phyloP scores from a whole-genome alignment of 2,888 invertebrate genomes.

The Tenthredo scrophulariae region DNA sequence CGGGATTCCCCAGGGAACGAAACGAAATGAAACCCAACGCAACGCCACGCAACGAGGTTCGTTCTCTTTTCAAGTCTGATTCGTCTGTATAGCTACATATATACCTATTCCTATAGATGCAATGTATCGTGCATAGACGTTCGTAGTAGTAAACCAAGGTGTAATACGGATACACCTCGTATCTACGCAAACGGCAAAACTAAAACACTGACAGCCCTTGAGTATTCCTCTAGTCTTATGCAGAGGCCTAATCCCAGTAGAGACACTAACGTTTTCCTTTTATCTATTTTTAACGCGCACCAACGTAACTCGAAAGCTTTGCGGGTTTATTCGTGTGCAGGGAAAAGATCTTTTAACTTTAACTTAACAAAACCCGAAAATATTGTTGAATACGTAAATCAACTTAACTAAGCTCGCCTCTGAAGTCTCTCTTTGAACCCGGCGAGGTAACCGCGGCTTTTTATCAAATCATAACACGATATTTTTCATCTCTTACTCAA shows the following conservation, averaged over 20 bases:
- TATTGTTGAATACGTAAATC: constrained; percentile 56
- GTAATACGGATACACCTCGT: neutral
- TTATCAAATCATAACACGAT: constrained; percentile 54
- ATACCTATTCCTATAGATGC: no score
- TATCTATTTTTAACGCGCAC: constrained; percentile 54
- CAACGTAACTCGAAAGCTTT: constrained; percentile 27
- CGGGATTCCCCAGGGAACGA: neutral
- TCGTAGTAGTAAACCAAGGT: neutral
- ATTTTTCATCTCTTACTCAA: neutral
- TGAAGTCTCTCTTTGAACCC: constrained; percentile 51
- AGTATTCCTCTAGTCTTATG: constrained; percentile 47
- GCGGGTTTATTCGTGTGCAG: constrained; percentile 7
- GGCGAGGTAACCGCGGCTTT: constrained; percentile 29
- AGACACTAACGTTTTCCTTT: constrained; percentile 52
- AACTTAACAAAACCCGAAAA: constrained; percentile 54
- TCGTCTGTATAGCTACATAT: neutral
- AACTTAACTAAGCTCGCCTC: constrained; percentile 49
- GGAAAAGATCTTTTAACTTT: constrained; percentile 34
- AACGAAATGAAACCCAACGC: neutral
- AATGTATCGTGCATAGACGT: neutral
- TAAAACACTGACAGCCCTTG: constrained; percentile 34
- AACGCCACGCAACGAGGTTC: neutral
- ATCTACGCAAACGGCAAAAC: neutral
- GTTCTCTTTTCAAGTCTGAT: constrained; percentile 4
- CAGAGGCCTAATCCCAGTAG: constrained; percentile 50